These are phyloP conservation scores for Phalacrocorax brasilianus DNA, from an alignment of 2,113 vertebrate genomes.

Conservation along the genomic window DNA sequence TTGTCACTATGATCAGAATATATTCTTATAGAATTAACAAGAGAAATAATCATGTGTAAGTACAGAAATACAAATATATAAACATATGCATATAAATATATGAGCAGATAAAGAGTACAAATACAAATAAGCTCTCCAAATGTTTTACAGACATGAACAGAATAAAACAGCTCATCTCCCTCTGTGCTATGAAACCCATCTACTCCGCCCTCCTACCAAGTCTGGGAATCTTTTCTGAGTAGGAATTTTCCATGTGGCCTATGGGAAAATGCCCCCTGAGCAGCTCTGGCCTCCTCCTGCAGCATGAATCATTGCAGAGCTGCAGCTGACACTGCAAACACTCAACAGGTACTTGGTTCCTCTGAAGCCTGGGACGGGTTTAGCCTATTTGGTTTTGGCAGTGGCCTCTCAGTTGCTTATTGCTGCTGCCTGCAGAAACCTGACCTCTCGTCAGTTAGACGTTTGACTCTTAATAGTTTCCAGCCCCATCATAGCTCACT, in stretches of 20 bases:
- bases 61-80: not conserved
- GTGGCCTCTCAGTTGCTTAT: not conserved
- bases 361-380: not conserved
- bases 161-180: not conserved
- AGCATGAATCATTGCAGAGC: not conserved
- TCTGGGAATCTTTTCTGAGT: not conserved
- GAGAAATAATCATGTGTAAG: not conserved
- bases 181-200: not conserved
- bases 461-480: not conserved
- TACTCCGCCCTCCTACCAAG: not conserved
- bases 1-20: not conserved
- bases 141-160: not conserved
- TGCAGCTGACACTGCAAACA: not conserved
- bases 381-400: not conserved
- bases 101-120: not conserved
- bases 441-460: not conserved
- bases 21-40: not conserved
- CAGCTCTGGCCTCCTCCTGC: not conserved
- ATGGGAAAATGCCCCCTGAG: not conserved
- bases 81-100: not conserved
- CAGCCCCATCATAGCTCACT: not conserved
- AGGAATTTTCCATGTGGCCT: slow-evolving; percentile 33
- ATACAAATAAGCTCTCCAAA: not conserved
- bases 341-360: not conserved
- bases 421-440: slow-evolving; percentile 56